Evolutionary conservation across 92 coral and sea anemone genomes (phyloP).

Genomic region (Epizoanthus scotinus): DNA sequence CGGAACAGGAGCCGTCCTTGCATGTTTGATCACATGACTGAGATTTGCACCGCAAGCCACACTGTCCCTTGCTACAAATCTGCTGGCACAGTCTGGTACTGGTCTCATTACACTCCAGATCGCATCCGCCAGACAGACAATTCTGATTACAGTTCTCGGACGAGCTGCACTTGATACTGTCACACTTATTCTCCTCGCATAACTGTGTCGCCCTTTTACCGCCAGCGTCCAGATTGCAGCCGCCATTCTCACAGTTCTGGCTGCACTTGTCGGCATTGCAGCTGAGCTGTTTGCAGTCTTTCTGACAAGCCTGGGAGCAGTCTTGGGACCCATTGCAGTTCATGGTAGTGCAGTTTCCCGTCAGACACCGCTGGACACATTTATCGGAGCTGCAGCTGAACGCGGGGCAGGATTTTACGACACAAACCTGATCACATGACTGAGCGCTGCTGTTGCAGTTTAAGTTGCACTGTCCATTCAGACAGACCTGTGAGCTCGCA

Average conservation of each 20-base stretch:
- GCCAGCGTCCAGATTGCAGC: conserved; percentile 9
- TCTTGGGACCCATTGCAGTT: conserved; percentile 29
- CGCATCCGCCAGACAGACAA: conserved; percentile 29
- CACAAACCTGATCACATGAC: conserved; percentile 38
- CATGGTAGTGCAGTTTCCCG: conserved; percentile 25
- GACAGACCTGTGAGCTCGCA: conserved; percentile 21
- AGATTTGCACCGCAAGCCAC: conserved; percentile 29
- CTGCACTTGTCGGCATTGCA: conserved; percentile 32
- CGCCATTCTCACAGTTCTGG: conserved; percentile 36
- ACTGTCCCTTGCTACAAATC: conserved; percentile 15
- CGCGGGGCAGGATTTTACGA: conserved; percentile 16
- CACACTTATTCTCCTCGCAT: conserved; percentile 36
- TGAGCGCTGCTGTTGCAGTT: not conserved
- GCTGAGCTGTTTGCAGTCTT: conserved; percentile 23
- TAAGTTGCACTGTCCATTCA: conserved; percentile 20
- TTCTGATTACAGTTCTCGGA: conserved; percentile 19
- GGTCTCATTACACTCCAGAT: conserved; percentile 8
- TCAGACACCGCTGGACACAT: conserved; percentile 41
- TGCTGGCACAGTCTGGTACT: conserved; percentile 15
- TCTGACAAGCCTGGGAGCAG: conserved; percentile 33
- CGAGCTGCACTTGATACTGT: conserved; percentile 6
- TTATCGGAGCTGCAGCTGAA: conserved; percentile 34
- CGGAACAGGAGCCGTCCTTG: conserved; percentile 16
- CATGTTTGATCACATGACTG: conserved; percentile 11
- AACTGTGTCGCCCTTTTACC: conserved; percentile 29